Percentiles rank a stretch among this genome's conserved stretches.
These are phyloP conservation scores for Tetramorium simillimum DNA, from an alignment of 1,140 invertebrate genomes.

Conservation along the genomic window DNA sequence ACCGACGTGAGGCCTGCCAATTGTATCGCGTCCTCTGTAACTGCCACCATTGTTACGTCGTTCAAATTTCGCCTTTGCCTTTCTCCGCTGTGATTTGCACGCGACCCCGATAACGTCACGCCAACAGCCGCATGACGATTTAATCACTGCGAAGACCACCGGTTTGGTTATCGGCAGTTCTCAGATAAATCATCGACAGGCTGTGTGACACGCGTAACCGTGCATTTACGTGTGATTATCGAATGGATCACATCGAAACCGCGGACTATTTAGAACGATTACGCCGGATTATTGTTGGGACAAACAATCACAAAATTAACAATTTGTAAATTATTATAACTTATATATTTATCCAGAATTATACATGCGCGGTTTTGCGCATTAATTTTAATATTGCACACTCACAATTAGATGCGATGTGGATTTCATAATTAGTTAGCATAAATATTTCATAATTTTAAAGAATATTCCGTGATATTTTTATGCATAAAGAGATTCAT, in stretches of 20 bases:
- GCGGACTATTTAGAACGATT: neutral
- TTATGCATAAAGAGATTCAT: neutral
- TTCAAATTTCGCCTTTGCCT: slow-evolving; percentile 72
- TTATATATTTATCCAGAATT: neutral
- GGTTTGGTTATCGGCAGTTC: slow-evolving; percentile 56
- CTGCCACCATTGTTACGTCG: slow-evolving; percentile 68
- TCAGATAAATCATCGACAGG: slow-evolving; percentile 60
- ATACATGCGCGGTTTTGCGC: neutral
- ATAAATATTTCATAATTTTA: neutral
- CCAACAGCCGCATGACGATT: slow-evolving; percentile 51
- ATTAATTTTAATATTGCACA: neutral
- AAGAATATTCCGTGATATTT: neutral
- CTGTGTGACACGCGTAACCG: slow-evolving; percentile 46
- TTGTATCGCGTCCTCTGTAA: slow-evolving; percentile 70
- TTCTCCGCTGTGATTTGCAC: slow-evolving; percentile 68
- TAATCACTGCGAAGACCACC: slow-evolving; percentile 54
- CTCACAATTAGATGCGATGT: neutral
- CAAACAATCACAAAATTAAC: neutral
- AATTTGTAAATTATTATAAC: slow-evolving; percentile 6
- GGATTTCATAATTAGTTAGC: slow-evolving; percentile 1
- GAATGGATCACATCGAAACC: slow-evolving; percentile 32
- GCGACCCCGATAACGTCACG: slow-evolving; percentile 64
- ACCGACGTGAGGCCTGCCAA: slow-evolving; percentile 63
- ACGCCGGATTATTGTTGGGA: neutral
- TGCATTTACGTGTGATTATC: slow-evolving; percentile 31